Conservation (phyloP, 1,140 invertebrate genomes). For the Conus ventricosus region DNA sequence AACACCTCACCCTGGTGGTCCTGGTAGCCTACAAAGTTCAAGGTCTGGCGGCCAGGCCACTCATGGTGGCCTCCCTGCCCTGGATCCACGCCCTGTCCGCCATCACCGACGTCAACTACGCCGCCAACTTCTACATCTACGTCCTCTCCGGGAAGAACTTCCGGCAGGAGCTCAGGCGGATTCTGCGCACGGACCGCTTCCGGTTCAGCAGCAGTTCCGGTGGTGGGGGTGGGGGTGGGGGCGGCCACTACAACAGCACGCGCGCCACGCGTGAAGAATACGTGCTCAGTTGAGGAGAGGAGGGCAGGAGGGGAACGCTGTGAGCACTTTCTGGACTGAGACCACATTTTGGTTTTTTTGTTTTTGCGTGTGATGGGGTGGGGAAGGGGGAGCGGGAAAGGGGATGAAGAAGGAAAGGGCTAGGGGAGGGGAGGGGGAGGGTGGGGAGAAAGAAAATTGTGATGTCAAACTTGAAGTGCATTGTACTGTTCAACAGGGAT, state of each 20-base stretch:
- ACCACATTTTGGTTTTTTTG: too few species aligned
- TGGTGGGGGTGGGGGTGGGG: too few species aligned
- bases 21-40: constrained; percentile 37
- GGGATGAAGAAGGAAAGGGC: too few species aligned
- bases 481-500: too few species aligned
- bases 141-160: constrained; percentile 65
- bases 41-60: neutral
- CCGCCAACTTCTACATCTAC: constrained; percentile 68
- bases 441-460: too few species aligned
- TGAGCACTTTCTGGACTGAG: too few species aligned
- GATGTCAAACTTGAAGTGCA: too few species aligned
- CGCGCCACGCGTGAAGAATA: constrained; percentile 28
- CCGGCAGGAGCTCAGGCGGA: constrained; percentile 58
- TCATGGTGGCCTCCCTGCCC: constrained; percentile 48
- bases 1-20: constrained; percentile 59
- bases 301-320: too few species aligned
- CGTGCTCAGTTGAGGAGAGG: constrained; percentile 21
- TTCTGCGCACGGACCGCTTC: constrained; percentile 50
- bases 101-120: constrained; percentile 62
- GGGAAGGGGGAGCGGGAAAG: too few species aligned
- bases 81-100: constrained; percentile 51
- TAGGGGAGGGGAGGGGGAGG: too few species aligned
- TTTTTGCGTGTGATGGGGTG: too few species aligned
- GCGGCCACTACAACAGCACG: constrained; percentile 23
- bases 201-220: neutral